These are phyloP conservation scores for Microcebus lehilahytsara DNA, from an alignment of 2,113 vertebrate species.

Conservation along the genomic window DNA sequence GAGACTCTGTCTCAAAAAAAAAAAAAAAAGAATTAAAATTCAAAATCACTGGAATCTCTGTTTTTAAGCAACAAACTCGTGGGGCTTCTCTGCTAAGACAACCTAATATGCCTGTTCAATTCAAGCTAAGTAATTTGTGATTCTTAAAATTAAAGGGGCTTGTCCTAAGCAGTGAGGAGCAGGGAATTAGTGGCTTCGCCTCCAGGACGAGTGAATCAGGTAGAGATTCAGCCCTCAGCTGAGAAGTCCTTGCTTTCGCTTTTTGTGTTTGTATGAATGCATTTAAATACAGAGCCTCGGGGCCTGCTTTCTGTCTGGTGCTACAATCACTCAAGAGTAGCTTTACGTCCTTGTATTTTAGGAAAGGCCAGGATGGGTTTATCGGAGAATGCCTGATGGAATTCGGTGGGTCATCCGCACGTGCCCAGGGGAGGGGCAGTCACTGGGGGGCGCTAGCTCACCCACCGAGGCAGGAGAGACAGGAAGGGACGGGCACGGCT, in stretches of 20 bases:
- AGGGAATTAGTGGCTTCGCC: background rate
- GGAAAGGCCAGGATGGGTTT: background rate
- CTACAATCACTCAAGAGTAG: background rate
- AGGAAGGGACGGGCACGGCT: background rate
- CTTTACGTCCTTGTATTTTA: background rate
- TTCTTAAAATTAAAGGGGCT: background rate
- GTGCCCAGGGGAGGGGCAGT: background rate
- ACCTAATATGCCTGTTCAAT: background rate
- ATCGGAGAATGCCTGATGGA: background rate
- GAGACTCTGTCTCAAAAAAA: too few species aligned
- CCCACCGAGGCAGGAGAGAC: background rate
- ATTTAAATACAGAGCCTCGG: background rate
- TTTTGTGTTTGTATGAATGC: background rate
- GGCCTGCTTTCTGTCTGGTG: background rate
- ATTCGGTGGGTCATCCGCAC: background rate
- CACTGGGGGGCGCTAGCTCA: background rate
- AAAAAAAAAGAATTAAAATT: too few species aligned
- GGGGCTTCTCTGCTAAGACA: background rate
- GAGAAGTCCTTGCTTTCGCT: background rate
- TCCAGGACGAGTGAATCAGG: background rate
- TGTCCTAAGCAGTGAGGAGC: background rate
- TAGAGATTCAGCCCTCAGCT: too few species aligned
- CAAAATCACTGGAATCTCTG: too few species aligned
- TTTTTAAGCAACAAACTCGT: too few species aligned
- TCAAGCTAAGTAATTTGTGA: background rate